phyloP scores from a whole-genome alignment of 2,888 invertebrate genomes.

The Cataglyphis albicans region DNA sequence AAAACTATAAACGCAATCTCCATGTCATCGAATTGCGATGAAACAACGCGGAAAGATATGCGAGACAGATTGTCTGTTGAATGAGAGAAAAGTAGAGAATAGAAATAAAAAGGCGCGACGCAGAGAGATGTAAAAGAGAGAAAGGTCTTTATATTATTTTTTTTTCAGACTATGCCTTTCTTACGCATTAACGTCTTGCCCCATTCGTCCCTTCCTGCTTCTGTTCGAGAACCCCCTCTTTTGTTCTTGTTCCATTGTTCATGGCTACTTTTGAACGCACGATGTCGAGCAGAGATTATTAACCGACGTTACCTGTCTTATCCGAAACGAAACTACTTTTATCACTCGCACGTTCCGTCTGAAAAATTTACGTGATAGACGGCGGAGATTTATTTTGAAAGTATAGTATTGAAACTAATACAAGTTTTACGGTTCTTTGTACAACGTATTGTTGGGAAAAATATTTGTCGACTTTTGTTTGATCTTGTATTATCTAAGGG shows the following conservation, averaged over 20 bases:
- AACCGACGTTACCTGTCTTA: constrained; percentile 40
- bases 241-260: constrained; percentile 73
- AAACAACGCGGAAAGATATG: constrained; percentile 1
- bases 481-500: background rate
- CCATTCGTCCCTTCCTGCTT: constrained; percentile 58
- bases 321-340: constrained; percentile 16
- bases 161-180: constrained; percentile 61
- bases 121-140: constrained; percentile 60
- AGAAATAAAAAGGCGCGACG: constrained; percentile 41
- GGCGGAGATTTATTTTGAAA: background rate
- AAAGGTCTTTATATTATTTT: constrained; percentile 63
- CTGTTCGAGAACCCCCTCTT: constrained; percentile 56
- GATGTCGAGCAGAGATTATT: constrained; percentile 60
- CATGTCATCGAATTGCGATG: background rate
- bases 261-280: constrained; percentile 64
- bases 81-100: constrained; percentile 23
- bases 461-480: background rate
- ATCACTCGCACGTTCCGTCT: constrained; percentile 2
- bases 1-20: background rate
- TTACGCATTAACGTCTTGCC: constrained; percentile 60
- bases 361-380: constrained; percentile 13
- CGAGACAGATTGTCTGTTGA: constrained; percentile 16
- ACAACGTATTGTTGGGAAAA: background rate
- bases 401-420: background rate
- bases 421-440: background rate